A percentile compares a stretch with the other conserved stretches of the same genome.
phyloP scores from a whole-genome alignment of 1,140 invertebrate genomes.

The Drosophila asahinai region DNA sequence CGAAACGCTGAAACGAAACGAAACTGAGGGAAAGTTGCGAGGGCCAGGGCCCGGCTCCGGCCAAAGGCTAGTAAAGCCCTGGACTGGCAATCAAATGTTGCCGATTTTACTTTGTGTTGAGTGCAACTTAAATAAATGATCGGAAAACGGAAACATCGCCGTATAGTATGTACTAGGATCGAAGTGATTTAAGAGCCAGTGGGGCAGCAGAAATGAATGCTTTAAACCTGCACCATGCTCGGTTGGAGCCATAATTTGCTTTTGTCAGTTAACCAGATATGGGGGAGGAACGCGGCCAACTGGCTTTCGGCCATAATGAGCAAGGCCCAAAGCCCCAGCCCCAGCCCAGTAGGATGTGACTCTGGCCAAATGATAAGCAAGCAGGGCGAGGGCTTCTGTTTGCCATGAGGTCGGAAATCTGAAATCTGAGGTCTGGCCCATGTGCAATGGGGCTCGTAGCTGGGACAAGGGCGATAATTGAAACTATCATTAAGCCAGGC shows the following conservation, averaged over 20 bases:
- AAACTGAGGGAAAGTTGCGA: slow-evolving; percentile 7
- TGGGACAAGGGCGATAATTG: slow-evolving; percentile 73
- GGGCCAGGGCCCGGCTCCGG: slow-evolving; percentile 2
- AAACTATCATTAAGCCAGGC: slow-evolving; percentile 77
- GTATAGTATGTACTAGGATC: neutral
- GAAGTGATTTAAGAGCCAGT: slow-evolving; percentile 28
- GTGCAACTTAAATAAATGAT: slow-evolving; percentile 67
- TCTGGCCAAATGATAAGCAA: slow-evolving; percentile 59
- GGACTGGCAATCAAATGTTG: slow-evolving; percentile 55
- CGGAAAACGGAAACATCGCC: slow-evolving; percentile 35
- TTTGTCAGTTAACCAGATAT: slow-evolving; percentile 51
- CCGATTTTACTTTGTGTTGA: slow-evolving; percentile 61
- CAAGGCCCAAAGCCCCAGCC: slow-evolving; percentile 16
- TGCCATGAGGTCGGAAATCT: slow-evolving; percentile 30
- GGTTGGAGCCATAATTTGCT: slow-evolving; percentile 56
- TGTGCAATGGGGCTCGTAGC: slow-evolving; percentile 47
- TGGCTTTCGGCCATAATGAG: slow-evolving; percentile 69
- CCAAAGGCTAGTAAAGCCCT: slow-evolving; percentile 13
- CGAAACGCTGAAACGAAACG: slow-evolving; percentile 36
- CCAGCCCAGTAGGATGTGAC: slow-evolving; percentile 6
- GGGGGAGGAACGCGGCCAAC: slow-evolving; percentile 58
- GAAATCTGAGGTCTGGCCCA: slow-evolving; percentile 54
- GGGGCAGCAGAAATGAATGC: slow-evolving; percentile 10
- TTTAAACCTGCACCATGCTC: slow-evolving; percentile 59
- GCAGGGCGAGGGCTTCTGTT: slow-evolving; percentile 32